Evolutionary conservation across 2,888 invertebrate species (phyloP).

Genomic region (Aspidapion aeneum): DNA sequence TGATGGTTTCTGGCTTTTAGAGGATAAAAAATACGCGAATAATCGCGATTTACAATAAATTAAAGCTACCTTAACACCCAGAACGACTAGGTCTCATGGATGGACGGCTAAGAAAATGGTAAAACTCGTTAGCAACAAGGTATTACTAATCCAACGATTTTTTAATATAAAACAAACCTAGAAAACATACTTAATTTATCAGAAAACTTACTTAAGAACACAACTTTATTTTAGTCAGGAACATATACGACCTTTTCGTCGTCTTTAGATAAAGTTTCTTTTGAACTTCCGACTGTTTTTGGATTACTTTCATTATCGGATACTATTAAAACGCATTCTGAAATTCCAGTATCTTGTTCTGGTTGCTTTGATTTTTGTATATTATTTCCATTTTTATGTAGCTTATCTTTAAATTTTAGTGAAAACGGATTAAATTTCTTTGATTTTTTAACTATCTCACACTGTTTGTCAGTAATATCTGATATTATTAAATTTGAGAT

Average conservation of each 20-base stretch:
- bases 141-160: no score
- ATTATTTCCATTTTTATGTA: neutral
- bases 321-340: neutral
- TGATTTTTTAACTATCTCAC: neutral
- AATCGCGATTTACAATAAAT: no score
- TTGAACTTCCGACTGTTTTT: neutral
- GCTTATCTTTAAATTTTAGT: neutral
- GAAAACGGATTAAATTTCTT: neutral
- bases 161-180: no score
- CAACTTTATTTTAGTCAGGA: neutral
- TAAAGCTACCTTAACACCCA: no score
- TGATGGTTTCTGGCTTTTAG: no score
- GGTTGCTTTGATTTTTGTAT: neutral
- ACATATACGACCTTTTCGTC: neutral
- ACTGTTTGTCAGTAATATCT: neutral
- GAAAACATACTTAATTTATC: no score
- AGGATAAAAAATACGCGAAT: no score
- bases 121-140: no score
- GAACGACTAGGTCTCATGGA: no score
- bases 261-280: neutral
- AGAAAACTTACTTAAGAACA: no score
- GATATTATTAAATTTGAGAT: neutral
- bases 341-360: neutral
- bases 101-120: no score
- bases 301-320: neutral